These are phyloP conservation scores for Oscarella lobularis DNA, from an alignment of 37 sponge, comb jelly and placozoan species.

Conservation along the genomic window DNA sequence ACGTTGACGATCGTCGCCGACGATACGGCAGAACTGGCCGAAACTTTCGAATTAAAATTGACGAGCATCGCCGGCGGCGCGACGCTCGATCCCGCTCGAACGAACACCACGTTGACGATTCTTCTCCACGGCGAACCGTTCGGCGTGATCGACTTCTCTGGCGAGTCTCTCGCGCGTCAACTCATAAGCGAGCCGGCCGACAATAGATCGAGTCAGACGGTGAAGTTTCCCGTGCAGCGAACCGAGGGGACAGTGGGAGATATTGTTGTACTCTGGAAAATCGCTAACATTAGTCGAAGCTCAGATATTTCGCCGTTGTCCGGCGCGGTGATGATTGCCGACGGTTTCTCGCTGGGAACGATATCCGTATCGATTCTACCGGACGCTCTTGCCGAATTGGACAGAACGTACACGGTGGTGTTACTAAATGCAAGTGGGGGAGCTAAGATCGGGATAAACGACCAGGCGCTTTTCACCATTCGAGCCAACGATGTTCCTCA, in stretches of 20 bases:
- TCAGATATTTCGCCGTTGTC: not conserved
- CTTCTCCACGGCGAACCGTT: not conserved
- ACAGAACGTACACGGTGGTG: not conserved
- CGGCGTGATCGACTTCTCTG: not conserved
- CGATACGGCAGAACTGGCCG: not conserved
- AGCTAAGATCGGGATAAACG: not conserved
- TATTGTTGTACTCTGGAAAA: not conserved
- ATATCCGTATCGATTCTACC: not conserved
- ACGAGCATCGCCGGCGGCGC: not conserved
- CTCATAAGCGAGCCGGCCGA: not conserved
- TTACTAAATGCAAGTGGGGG: not conserved
- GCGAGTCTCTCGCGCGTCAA: not conserved
- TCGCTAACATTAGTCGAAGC: not conserved
- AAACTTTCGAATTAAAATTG: not conserved
- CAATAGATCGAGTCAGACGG: not conserved
- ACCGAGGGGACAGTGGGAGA: not conserved
- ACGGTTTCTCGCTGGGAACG: not conserved
- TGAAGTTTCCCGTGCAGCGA: not conserved
- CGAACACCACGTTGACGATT: constrained; percentile 1
- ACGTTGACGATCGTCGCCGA: not conserved
- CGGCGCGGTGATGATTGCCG: not conserved
- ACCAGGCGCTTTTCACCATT: not conserved
- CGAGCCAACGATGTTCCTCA: constrained; percentile 6
- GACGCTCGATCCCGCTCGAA: not conserved
- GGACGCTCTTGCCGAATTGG: not conserved